These are phyloP conservation scores for Gallinago stenura DNA, from an alignment of 2,797 vertebrate species.

Conservation along the genomic window DNA sequence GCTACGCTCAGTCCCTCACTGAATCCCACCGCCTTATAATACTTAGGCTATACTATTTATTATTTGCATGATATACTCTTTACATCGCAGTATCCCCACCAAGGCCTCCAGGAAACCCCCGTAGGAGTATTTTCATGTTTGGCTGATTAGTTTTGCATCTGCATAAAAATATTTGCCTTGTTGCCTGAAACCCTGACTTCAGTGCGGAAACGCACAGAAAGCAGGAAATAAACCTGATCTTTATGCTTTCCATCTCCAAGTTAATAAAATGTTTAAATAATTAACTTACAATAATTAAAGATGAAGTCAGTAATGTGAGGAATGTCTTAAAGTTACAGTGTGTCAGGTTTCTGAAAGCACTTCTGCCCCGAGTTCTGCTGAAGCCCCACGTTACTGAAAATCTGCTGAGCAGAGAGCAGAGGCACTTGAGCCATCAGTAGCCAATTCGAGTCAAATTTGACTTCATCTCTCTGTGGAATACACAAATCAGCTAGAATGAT, in stretches of 20 bases:
- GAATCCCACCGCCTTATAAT: neutral
- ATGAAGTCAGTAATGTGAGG: neutral
- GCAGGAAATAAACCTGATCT: neutral
- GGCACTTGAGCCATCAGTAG: neutral
- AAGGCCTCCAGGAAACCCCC: constrained; percentile 39
- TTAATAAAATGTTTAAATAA: neutral
- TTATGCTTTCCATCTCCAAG: constrained; percentile 3
- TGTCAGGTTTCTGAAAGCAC: neutral
- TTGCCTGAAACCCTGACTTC: constrained; percentile 24
- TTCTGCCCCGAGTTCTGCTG: neutral
- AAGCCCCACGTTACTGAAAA: neutral
- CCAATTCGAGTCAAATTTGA: neutral
- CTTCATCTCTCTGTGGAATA: neutral
- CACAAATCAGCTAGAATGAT: neutral
- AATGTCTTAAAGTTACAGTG: neutral
- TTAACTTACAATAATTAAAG: neutral
- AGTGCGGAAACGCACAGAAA: neutral
- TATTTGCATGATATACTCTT: constrained; percentile 4
- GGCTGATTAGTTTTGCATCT: constrained; percentile 64
- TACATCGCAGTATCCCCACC: constrained; percentile 4
- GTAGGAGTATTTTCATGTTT: constrained; percentile 17
- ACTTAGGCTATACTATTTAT: neutral
- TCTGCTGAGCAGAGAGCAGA: neutral
- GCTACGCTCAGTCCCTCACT: neutral
- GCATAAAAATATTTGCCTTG: constrained; percentile 57